Percentiles rank a stretch among this genome's conserved stretches.
Evolutionary conservation across 2,797 vertebrate genomes (phyloP).

Genomic region (Xerus rutilus): DNA sequence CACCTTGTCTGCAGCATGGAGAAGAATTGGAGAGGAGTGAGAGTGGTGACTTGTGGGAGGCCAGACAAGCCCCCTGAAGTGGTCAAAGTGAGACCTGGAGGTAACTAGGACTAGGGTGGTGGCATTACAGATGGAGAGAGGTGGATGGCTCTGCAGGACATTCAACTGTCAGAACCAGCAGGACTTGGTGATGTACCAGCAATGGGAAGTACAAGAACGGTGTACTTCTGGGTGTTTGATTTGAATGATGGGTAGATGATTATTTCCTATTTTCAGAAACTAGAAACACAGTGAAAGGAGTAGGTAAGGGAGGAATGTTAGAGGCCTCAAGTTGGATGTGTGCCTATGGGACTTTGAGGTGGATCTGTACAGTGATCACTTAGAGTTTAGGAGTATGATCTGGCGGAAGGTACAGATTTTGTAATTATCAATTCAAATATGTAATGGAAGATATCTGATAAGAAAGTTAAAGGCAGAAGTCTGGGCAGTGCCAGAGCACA

Average conservation of each 20-base stretch:
- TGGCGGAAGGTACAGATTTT: neutral
- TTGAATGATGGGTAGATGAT: neutral
- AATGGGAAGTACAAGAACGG: fast-evolving
- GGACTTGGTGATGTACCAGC: neutral
- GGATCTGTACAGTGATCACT: neutral
- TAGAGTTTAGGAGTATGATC: neutral
- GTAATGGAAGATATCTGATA: neutral
- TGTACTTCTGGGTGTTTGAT: neutral
- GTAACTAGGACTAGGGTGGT: neutral
- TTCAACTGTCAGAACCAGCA: neutral
- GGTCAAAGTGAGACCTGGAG: neutral
- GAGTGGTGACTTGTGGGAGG: neutral
- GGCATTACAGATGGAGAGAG: neutral
- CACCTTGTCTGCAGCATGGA: neutral
- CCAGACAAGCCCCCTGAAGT: neutral
- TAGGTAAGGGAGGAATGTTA: neutral
- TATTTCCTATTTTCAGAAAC: neutral
- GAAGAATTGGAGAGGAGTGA: neutral
- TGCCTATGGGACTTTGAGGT: neutral
- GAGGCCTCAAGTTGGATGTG: neutral
- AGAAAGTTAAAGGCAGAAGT: neutral
- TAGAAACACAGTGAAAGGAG: neutral
- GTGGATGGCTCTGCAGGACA: neutral
- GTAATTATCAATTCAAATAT: neutral
- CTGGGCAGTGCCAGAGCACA: too few species aligned